These are phyloP conservation scores for Caenorhabditis sinica DNA, from an alignment of 2,888 invertebrate genomes.

Conservation along the genomic window DNA sequence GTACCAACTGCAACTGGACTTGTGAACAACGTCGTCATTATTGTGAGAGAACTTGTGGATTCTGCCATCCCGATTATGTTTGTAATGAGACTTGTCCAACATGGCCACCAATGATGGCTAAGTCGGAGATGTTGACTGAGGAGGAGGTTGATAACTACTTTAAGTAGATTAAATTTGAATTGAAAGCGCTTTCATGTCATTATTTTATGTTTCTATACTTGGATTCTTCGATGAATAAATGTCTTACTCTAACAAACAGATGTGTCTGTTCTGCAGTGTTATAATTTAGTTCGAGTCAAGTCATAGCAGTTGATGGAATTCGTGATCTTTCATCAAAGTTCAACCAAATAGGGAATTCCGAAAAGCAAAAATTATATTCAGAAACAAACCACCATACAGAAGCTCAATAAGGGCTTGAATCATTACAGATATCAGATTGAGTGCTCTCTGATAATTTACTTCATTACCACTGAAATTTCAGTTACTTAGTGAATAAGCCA, in stretches of 20 bases:
- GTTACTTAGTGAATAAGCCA: no score
- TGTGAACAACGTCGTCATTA: constrained; percentile 44
- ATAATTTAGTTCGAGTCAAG: no score
- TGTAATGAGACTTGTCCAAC: constrained; percentile 26
- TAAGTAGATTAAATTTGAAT: background rate
- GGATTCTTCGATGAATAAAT: background rate
- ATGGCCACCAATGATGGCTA: background rate
- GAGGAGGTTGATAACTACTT: constrained; percentile 5
- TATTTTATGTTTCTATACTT: background rate
- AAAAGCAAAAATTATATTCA: no score
- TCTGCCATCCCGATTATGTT: constrained; percentile 42
- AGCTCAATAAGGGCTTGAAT: no score
- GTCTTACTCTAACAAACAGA: no score
- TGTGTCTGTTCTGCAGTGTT: background rate
- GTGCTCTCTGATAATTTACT: no score
- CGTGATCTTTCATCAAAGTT: no score
- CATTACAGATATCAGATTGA: no score
- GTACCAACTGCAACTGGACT: constrained; percentile 49
- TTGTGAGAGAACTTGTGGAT: constrained; percentile 54
- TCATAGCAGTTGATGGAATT: no score
- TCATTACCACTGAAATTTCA: no score
- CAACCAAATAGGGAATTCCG: no score
- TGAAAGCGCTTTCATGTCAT: constrained; percentile 3
- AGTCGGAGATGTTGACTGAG: background rate
- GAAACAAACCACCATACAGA: no score